These are phyloP conservation scores for Myzus persicae DNA, from an alignment of 1,140 invertebrate species.

Conservation along the genomic window DNA sequence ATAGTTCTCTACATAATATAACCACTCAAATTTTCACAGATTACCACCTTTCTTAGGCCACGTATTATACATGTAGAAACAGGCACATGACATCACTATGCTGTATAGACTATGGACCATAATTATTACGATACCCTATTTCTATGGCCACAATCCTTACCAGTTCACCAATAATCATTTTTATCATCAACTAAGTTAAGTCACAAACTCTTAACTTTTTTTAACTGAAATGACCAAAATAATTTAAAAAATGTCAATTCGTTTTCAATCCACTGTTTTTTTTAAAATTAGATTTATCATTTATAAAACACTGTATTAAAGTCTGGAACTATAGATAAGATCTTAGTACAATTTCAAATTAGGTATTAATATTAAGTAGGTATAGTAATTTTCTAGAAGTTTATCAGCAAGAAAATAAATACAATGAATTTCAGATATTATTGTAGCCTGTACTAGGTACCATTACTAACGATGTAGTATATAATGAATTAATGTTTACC, in stretches of 20 bases:
- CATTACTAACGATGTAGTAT: background rate
- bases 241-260: background rate
- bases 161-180: too few relatives aligned
- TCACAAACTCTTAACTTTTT: background rate
- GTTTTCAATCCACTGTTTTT: background rate
- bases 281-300: background rate
- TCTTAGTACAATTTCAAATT: background rate
- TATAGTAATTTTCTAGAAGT: background rate
- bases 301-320: background rate
- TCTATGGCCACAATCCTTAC: too few relatives aligned
- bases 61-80: too few relatives aligned
- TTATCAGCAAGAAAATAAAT: background rate
- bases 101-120: too few relatives aligned
- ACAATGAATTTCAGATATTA: background rate
- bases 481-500: background rate
- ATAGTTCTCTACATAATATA: too few relatives aligned
- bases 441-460: background rate
- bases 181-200: too few relatives aligned
- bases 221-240: background rate
- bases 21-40: too few relatives aligned
- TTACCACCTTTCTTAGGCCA: too few relatives aligned
- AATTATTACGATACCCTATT: too few relatives aligned
- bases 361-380: background rate
- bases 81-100: too few relatives aligned
- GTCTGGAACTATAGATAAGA: background rate